phyloP scores from a whole-genome alignment of 2,113 vertebrate species.

The Regulus satrapa region DNA sequence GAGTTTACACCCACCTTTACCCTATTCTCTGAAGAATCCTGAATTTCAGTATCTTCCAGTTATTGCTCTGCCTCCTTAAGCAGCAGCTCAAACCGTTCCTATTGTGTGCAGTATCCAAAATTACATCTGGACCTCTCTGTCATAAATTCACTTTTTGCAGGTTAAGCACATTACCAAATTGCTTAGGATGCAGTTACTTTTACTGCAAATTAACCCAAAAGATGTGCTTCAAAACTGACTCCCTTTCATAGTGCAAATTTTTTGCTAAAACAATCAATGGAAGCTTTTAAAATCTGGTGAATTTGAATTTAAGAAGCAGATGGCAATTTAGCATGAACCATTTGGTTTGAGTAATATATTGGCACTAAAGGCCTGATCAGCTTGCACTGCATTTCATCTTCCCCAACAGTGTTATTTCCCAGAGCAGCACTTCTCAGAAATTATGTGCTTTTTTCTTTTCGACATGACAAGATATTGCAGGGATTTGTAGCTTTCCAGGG shows the following conservation, averaged over 20 bases:
- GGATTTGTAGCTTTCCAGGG: constrained; percentile 44
- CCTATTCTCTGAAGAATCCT: neutral
- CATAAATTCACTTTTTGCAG: constrained; percentile 39
- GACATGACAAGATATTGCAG: constrained; percentile 33
- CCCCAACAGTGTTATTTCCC: constrained; percentile 45
- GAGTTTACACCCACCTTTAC: neutral
- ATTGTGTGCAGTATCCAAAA: neutral
- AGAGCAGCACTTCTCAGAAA: constrained; percentile 53
- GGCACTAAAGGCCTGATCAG: constrained; percentile 45
- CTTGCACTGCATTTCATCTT: constrained; percentile 16
- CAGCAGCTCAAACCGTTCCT: neutral
- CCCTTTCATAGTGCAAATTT: neutral
- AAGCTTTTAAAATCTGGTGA: constrained; percentile 48
- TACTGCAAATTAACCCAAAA: constrained; percentile 46
- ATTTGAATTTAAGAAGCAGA: constrained; percentile 52
- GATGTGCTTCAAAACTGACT: neutral
- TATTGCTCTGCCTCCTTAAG: neutral
- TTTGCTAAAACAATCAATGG: constrained; percentile 45
- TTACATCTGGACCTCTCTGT: constrained; percentile 10
- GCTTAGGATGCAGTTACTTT: constrained; percentile 39
- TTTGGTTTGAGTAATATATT: constrained; percentile 59
- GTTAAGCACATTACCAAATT: constrained; percentile 41
- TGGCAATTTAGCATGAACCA: constrained; percentile 59
- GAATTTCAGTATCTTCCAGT: neutral
- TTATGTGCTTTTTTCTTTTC: constrained; percentile 35